These are phyloP conservation scores for Rhogogaster chlorosoma DNA, from an alignment of 2,888 invertebrate genomes.

Conservation along the genomic window DNA sequence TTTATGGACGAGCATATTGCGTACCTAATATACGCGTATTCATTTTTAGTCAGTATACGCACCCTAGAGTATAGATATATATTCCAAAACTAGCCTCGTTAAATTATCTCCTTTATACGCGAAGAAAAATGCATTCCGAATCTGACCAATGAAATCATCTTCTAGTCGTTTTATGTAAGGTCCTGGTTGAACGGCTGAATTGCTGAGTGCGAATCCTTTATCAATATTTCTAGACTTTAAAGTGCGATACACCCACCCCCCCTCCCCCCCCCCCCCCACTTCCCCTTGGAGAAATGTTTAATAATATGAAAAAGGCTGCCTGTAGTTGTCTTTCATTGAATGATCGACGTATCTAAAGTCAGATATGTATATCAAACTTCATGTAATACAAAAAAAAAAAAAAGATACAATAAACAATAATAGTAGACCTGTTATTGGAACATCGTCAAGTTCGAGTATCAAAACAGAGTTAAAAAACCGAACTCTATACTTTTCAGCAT, in stretches of 20 bases:
- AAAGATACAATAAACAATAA: too few relatives aligned
- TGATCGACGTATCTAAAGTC: not conserved
- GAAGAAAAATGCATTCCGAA: too few relatives aligned
- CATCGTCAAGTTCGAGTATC: not conserved
- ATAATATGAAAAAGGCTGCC: not conserved
- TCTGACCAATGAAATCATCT: too few relatives aligned
- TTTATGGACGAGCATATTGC: conserved; percentile 27
- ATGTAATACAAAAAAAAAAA: conserved; percentile 38
- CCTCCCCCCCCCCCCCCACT: too few relatives aligned
- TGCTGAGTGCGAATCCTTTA: too few relatives aligned
- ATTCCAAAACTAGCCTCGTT: too few relatives aligned
- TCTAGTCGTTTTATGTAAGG: too few relatives aligned
- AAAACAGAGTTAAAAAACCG: not conserved
- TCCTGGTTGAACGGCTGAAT: too few relatives aligned
- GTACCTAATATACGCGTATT: not conserved
- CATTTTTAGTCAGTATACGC: not conserved
- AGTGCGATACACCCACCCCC: too few relatives aligned
- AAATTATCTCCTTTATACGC: too few relatives aligned
- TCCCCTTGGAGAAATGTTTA: not conserved
- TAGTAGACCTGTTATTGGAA: not conserved
- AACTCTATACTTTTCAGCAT: not conserved
- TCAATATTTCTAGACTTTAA: too few relatives aligned
- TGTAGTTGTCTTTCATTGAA: not conserved
- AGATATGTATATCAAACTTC: not conserved
- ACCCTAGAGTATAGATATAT: too few relatives aligned